Evolutionary conservation across 1,140 invertebrate genomes (phyloP).

Genomic region (Holcopasites calliopsidis): DNA sequence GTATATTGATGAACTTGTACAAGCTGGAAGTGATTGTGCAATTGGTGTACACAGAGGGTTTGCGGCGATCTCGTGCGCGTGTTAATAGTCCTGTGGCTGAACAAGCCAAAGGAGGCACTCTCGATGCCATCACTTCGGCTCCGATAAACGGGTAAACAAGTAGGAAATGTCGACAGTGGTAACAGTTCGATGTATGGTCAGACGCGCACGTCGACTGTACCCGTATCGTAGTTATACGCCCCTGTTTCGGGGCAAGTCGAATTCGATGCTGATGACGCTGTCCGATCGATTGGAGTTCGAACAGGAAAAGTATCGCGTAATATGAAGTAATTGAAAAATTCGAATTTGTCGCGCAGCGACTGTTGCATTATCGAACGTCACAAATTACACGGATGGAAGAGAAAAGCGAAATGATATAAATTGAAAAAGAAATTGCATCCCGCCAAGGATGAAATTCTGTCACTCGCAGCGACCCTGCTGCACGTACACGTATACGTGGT

Average conservation of each 20-base stretch:
- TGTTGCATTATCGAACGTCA: too few relatives aligned
- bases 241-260: conserved; percentile 29
- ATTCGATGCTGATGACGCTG: conserved; percentile 9
- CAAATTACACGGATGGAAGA: background rate
- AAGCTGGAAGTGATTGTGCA: background rate
- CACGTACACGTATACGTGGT: background rate
- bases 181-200: conserved; percentile 45
- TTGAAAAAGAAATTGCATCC: too few relatives aligned
- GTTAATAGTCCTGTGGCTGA: conserved; percentile 32
- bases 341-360: too few relatives aligned
- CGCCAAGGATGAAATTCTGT: conserved; percentile 8
- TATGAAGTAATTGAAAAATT: background rate
- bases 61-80: background rate
- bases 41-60: background rate
- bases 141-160: conserved; percentile 45
- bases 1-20: conserved; percentile 4
- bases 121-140: conserved; percentile 17
- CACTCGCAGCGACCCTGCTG: background rate
- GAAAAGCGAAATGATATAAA: background rate
- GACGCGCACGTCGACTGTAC: conserved; percentile 38
- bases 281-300: background rate
- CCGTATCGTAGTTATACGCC: conserved; percentile 12
- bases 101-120: conserved; percentile 19
- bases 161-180: conserved; percentile 41
- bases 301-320: background rate